Base-by-base conservation (phyloP, 1,140 invertebrate species). In the Globodera rostochiensis region DNA sequence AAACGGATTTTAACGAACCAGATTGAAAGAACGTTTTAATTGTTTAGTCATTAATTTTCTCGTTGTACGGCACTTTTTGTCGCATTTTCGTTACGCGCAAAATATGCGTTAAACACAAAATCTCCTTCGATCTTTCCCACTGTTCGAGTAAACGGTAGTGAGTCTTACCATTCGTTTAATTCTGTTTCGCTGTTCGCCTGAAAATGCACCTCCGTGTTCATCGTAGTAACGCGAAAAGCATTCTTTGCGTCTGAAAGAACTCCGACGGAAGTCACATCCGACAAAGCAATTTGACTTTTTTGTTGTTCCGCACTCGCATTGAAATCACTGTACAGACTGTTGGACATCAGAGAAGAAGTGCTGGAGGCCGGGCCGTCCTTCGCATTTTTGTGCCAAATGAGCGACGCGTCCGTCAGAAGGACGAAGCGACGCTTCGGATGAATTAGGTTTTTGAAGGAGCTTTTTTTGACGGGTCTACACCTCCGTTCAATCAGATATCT, bases 401-500 rank as follows among this genome's bases (percentile, higher is more conserved):
- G 46, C 46, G 74, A 47, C 0, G 67, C 84, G 25, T 84, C 84
- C 2, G 87, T 89, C 21, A 88, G 73, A 7, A 86, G 80, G 13
- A 88, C 88, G 67, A 84, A 87, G n/a, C 87, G 81, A 8, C 81
- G 79, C 75, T 88, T 88, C 49, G 87, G 82, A 49, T 83, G 84
- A 11, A 88, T 87, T 19, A 88, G 77, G 71, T 87, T 87, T 74
- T 88, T 89, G 74, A 87, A 87, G 53, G 73, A 84, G 21, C 83
- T 81, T 69, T 82, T 84, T 64, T 84, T 87, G 71, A 87, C 88
- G 6, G 70, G 64, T 36, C 88, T 84, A 47, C 50, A 73, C 9
- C 85, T 80, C 15, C 87, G 53, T 77, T 87, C 86, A n/a, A 87
- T 79, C 85, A 87, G 84, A 45, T 87, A 81, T 11, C 86, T 82